Percentiles rank a stretch among this genome's conserved stretches.
Evolutionary conservation across 2,888 invertebrate genomes (phyloP).

Genomic region (Biston stratarius): DNA sequence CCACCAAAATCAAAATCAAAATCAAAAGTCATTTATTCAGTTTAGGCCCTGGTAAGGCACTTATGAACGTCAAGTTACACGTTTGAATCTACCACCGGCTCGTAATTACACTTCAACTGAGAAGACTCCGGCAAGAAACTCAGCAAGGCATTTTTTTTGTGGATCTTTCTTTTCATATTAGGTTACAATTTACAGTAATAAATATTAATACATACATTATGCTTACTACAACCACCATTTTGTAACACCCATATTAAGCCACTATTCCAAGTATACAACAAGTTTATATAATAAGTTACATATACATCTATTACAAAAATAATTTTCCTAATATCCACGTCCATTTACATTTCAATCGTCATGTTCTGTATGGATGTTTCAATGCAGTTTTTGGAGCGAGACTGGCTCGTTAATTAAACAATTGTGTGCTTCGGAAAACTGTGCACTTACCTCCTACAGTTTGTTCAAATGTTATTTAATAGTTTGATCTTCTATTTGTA

Average conservation of each 20-base stretch:
- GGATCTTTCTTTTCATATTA: too few relatives aligned
- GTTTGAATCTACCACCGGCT: too few relatives aligned
- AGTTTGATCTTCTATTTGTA: constrained; percentile 1
- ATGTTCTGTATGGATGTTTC: constrained; percentile 50
- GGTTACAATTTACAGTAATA: too few relatives aligned
- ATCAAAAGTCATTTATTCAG: too few relatives aligned
- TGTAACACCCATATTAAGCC: constrained; percentile 21
- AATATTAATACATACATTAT: too few relatives aligned
- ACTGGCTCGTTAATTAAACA: constrained; percentile 50
- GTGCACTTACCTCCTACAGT: constrained; percentile 8
- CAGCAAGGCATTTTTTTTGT: too few relatives aligned
- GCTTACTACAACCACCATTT: background rate
- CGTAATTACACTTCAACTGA: too few relatives aligned
- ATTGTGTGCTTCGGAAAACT: constrained; percentile 32
- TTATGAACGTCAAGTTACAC: too few relatives aligned
- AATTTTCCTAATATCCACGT: constrained; percentile 45
- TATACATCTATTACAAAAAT: constrained; percentile 45
- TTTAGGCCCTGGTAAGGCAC: too few relatives aligned
- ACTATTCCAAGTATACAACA: constrained; percentile 29
- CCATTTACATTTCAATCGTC: constrained; percentile 52
- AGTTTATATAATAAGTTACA: constrained; percentile 45
- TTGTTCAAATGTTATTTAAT: constrained; percentile 16
- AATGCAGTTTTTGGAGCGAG: constrained; percentile 56
- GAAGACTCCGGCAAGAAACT: too few relatives aligned
- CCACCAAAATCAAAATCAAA: too few relatives aligned